phyloP scores from a whole-genome alignment of 2,888 invertebrate species.

The Lochmaea capreae region DNA sequence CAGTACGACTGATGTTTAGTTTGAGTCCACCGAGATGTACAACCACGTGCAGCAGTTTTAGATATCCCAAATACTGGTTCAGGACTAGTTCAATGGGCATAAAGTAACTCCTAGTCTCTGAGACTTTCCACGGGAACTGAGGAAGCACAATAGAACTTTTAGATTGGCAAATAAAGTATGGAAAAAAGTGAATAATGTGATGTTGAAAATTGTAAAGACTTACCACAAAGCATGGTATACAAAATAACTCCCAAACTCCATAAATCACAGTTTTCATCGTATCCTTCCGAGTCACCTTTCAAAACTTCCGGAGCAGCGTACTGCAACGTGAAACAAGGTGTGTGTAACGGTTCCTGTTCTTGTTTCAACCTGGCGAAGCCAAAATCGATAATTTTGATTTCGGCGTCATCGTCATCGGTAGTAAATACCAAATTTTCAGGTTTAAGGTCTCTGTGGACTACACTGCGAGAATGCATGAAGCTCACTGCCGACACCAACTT shows the following conservation, averaged over 20 bases:
- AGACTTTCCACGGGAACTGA: too few relatives aligned
- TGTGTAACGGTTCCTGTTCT: slow-evolving; percentile 73
- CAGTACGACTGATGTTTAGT: too few relatives aligned
- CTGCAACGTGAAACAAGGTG: slow-evolving; percentile 93
- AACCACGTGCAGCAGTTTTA: too few relatives aligned
- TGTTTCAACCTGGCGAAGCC: slow-evolving; percentile 89
- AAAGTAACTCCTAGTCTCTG: too few relatives aligned
- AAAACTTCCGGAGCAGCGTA: slow-evolving; percentile 97
- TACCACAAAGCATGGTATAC: slow-evolving; percentile 78
- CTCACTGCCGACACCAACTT: slow-evolving; percentile 86
- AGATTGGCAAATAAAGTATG: too few relatives aligned
- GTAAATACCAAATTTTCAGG: slow-evolving; percentile 87
- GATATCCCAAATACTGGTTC: too few relatives aligned
- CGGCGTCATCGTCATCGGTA: slow-evolving; percentile 63
- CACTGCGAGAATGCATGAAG: slow-evolving; percentile 85
- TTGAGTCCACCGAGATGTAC: too few relatives aligned
- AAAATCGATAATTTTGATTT: slow-evolving; percentile 94
- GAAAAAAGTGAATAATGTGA: neutral
- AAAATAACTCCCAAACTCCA: slow-evolving; percentile 97
- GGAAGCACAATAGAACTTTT: too few relatives aligned
- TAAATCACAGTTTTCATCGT: slow-evolving; percentile 93
- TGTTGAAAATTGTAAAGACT: neutral
- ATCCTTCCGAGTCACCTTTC: slow-evolving; percentile 73
- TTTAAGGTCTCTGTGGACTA: slow-evolving; percentile 94
- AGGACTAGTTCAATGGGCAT: too few relatives aligned